Evolutionary conservation across 1,140 invertebrate species (phyloP).

Genomic region (Calephelis virginiensis): DNA sequence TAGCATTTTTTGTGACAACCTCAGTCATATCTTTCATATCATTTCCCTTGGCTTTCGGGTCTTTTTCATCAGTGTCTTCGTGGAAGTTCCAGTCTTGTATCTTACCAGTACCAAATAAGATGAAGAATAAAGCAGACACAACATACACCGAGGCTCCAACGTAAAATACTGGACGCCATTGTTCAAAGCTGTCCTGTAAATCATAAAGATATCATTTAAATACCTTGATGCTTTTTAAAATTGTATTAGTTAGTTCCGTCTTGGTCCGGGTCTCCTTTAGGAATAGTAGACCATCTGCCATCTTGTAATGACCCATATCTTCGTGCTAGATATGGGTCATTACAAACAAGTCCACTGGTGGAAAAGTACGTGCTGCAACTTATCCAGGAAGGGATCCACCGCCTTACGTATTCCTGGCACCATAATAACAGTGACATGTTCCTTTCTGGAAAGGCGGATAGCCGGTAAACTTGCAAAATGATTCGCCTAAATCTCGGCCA

Average conservation of each 20-base stretch:
- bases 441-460: too few species aligned
- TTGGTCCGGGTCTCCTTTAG: too few species aligned
- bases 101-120: slow-evolving; percentile 82
- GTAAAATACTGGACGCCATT: slow-evolving; percentile 89
- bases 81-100: slow-evolving; percentile 83
- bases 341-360: too few species aligned
- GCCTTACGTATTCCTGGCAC: too few species aligned
- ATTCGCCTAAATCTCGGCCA: too few species aligned
- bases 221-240: not conserved
- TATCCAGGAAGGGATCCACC: too few species aligned
- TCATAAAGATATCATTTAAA: slow-evolving; percentile 15
- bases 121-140: slow-evolving; percentile 84
- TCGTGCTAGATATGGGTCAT: too few species aligned
- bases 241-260: not conserved
- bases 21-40: slow-evolving; percentile 53
- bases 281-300: too few species aligned
- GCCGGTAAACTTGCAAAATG: too few species aligned
- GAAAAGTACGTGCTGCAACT: too few species aligned
- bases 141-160: slow-evolving; percentile 85
- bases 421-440: too few species aligned
- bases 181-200: slow-evolving; percentile 84
- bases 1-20: slow-evolving; percentile 38
- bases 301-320: too few species aligned
- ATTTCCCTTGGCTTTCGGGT: slow-evolving; percentile 43
- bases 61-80: slow-evolving; percentile 38